These are phyloP conservation scores for Gymnorhina tibicen DNA, from an alignment of 2,113 vertebrate species.

Conservation along the genomic window DNA sequence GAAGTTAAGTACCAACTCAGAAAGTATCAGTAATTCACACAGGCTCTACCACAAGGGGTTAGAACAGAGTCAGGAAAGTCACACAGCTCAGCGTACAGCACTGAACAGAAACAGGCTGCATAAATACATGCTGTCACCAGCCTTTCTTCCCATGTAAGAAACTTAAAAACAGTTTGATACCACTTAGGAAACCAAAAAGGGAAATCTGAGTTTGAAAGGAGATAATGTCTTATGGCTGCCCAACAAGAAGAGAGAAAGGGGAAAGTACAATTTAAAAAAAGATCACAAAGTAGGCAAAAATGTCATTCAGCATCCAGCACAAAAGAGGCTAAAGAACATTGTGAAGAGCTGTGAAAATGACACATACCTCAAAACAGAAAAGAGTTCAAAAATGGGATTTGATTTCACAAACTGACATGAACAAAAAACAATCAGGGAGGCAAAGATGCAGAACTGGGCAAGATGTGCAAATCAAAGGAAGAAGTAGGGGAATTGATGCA, in stretches of 20 bases:
- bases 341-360: background rate
- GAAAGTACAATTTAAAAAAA: background rate
- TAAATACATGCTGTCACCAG: background rate
- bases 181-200: background rate
- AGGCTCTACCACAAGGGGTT: background rate
- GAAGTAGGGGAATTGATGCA: background rate
- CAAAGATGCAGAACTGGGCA: background rate
- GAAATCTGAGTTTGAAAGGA: background rate
- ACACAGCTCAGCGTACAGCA: background rate
- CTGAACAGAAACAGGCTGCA: background rate
- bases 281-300: background rate
- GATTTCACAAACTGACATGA: background rate
- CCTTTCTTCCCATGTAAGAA: background rate
- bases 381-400: background rate
- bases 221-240: accelerated
- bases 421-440: background rate
- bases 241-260: background rate
- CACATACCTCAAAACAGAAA: background rate
- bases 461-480: background rate
- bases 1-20: background rate
- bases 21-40: background rate
- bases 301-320: background rate
- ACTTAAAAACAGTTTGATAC: background rate
- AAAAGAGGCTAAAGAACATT: background rate
- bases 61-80: background rate